Evolutionary conservation across 1,140 invertebrate species (phyloP).

Genomic region (Camponotus vicinus): DNA sequence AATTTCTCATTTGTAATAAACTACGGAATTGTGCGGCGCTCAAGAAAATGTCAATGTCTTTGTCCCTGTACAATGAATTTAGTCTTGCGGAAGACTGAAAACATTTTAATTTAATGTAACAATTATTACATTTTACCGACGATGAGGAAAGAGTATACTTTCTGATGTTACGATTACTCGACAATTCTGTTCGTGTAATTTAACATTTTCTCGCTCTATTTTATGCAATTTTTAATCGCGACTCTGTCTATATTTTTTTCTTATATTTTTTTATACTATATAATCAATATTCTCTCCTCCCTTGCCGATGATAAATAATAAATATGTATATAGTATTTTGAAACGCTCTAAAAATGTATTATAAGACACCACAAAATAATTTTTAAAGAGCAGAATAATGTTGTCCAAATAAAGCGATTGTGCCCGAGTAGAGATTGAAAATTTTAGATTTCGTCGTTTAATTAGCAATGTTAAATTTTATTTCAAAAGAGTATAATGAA

Average conservation of each 20-base stretch:
- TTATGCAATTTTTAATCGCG: background rate
- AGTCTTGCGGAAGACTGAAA: constrained; percentile 33
- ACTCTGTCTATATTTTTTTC: background rate
- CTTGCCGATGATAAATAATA: background rate
- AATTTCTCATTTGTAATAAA: constrained; percentile 56
- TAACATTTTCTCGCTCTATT: background rate
- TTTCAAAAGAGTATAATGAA: background rate
- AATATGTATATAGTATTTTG: background rate
- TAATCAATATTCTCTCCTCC: background rate
- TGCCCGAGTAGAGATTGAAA: background rate
- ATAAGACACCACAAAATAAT: background rate
- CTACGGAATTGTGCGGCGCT: constrained; percentile 40
- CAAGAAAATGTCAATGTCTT: constrained; percentile 47
- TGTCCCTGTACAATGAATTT: constrained; percentile 47
- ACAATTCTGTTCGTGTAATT: background rate
- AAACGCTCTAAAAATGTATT: background rate
- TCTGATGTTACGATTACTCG: constrained; percentile 35
- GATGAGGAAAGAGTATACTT: constrained; percentile 10
- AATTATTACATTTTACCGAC: constrained; percentile 4
- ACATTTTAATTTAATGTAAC: constrained; percentile 55
- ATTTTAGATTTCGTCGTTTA: background rate
- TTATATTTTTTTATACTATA: background rate
- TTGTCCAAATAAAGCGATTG: background rate
- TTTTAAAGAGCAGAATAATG: background rate
- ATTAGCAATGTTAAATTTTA: background rate